Conservation (phyloP, 1,140 invertebrate species). For the Drosophila sucinea region DNA sequence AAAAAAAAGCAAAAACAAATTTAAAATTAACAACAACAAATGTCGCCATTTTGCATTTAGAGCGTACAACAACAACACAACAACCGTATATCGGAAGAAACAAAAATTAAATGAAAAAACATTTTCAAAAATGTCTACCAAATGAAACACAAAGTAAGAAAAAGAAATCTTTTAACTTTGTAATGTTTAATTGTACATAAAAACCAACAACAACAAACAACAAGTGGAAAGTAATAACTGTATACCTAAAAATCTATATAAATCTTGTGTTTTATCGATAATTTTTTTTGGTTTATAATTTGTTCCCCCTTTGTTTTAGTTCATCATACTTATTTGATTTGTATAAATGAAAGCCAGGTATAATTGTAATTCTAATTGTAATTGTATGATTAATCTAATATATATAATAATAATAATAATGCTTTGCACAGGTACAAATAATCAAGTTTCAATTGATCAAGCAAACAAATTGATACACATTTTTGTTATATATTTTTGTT, state of each 20-base stretch:
- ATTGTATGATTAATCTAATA: slow-evolving; percentile 49
- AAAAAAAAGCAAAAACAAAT: slow-evolving; percentile 42
- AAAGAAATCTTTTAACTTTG: not conserved
- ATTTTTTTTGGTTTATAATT: not conserved
- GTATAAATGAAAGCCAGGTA: slow-evolving; percentile 62
- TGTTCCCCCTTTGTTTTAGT: slow-evolving; percentile 23
- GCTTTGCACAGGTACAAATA: slow-evolving; percentile 71
- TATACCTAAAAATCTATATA: slow-evolving; percentile 2
- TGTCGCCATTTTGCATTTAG: slow-evolving; percentile 82
- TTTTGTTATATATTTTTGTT: slow-evolving; percentile 81
- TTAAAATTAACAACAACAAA: slow-evolving; percentile 43
- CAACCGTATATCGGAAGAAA: slow-evolving; percentile 42
- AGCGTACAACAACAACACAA: slow-evolving; percentile 50
- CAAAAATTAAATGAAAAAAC: slow-evolving; percentile 22
- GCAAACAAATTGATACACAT: slow-evolving; percentile 48
- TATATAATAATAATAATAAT: slow-evolving; percentile 37
- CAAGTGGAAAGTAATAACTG: not conserved
- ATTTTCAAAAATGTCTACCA: slow-evolving; percentile 16
- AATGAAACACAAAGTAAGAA: slow-evolving; percentile 1
- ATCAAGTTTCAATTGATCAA: slow-evolving; percentile 57
- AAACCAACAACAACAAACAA: slow-evolving; percentile 20
- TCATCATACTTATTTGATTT: slow-evolving; percentile 46
- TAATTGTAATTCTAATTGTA: slow-evolving; percentile 51
- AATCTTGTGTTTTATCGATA: not conserved
- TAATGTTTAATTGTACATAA: slow-evolving; percentile 9